Evolutionary conservation across 2,888 invertebrate genomes (phyloP).

Genomic region (Dione juno): DNA sequence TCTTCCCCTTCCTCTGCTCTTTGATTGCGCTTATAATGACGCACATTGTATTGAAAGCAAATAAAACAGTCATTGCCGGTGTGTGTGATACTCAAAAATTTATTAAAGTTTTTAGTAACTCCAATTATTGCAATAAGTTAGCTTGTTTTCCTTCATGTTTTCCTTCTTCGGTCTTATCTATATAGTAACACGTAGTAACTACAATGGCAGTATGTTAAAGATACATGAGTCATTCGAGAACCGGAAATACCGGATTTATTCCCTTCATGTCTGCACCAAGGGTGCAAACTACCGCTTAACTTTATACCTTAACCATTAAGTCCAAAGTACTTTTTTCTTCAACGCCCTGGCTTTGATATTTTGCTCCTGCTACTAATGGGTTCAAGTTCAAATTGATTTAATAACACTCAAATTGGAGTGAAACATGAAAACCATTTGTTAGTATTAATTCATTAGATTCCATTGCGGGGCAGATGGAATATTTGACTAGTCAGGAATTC

Average conservation of each 20-base stretch:
- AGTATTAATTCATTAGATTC: constrained; percentile 4
- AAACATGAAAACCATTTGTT: constrained; percentile 8
- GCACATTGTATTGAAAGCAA: background rate
- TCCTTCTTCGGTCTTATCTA: background rate
- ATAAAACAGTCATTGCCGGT: background rate
- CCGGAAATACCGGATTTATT: constrained; percentile 31
- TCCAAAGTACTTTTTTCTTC: background rate
- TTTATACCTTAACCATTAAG: constrained; percentile 8
- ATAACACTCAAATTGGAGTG: constrained; percentile 3
- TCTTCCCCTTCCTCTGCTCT: background rate
- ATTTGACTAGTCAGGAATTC: background rate
- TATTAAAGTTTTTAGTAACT: background rate
- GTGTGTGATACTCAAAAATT: no score
- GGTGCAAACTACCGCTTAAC: constrained; percentile 9
- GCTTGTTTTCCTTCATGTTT: constrained; percentile 3
- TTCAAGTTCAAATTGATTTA: constrained; percentile 21
- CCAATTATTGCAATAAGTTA: background rate
- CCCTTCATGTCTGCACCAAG: constrained; percentile 14
- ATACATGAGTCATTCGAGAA: constrained; percentile 19
- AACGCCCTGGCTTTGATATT: constrained; percentile 10
- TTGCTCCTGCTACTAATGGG: constrained; percentile 1
- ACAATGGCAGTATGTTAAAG: constrained; percentile 6
- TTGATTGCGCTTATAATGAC: background rate
- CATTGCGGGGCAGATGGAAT: background rate
- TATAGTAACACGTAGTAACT: background rate